These are phyloP conservation scores for Sebastolobus altivelis DNA, from an alignment of 2,797 vertebrate genomes.

Conservation along the genomic window DNA sequence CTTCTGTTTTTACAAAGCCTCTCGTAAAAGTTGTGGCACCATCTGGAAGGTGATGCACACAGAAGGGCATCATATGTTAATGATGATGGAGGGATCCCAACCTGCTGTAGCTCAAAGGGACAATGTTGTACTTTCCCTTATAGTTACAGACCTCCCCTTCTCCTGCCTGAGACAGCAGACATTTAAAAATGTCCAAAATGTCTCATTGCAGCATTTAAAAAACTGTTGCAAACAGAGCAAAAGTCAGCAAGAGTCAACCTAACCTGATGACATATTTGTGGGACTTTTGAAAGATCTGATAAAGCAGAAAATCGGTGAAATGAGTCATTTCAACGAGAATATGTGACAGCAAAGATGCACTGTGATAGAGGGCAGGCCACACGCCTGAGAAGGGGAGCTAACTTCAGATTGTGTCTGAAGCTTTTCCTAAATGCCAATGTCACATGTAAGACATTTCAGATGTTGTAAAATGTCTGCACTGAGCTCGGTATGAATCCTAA, in stretches of 20 bases:
- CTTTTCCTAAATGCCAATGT: constrained; percentile 19
- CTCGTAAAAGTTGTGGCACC: neutral
- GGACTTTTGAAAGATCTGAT: too few relatives aligned
- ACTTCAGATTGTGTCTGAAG: neutral
- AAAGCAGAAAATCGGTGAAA: neutral
- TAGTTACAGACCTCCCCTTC: too few relatives aligned
- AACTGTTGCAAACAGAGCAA: neutral
- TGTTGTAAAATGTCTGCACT: constrained; percentile 11
- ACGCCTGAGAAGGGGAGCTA: neutral
- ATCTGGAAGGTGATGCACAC: neutral
- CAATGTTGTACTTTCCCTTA: too few relatives aligned
- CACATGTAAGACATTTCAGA: constrained; percentile 1
- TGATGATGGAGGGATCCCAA: neutral
- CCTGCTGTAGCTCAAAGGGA: neutral
- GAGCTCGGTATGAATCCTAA: neutral
- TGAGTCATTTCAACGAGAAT: neutral
- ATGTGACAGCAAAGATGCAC: neutral
- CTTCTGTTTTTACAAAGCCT: constrained; percentile 5
- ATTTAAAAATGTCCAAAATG: neutral
- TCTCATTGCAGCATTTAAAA: neutral
- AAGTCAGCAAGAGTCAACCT: neutral
- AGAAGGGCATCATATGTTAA: neutral
- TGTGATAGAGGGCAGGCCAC: neutral
- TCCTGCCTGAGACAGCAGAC: neutral
- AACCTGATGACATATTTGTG: neutral